Evolutionary conservation across 2,888 invertebrate species (phyloP).

Genomic region (Philonicus albiceps): DNA sequence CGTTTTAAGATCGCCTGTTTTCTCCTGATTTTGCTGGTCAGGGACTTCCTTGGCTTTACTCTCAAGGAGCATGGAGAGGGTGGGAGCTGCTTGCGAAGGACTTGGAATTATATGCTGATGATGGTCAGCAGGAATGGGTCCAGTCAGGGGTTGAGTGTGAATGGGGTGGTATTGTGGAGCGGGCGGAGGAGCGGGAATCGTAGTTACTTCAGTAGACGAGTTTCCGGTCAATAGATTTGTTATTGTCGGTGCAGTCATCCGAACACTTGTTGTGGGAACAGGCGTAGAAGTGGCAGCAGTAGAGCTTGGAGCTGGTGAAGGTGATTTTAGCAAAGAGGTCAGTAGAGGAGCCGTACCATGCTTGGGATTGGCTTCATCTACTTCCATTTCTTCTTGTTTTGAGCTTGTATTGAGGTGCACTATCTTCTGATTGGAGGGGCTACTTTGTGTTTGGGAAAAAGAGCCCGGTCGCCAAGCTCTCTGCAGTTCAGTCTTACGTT

Average conservation of each 20-base stretch:
- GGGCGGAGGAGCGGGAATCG: conserved; percentile 50
- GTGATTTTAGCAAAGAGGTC: conserved; percentile 82
- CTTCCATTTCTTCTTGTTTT: conserved; percentile 53
- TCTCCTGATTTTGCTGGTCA: not conserved
- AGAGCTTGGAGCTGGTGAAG: conserved; percentile 65
- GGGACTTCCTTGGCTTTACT: conserved; percentile 60
- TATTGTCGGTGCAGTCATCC: conserved; percentile 61
- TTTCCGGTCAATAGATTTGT: conserved; percentile 61
- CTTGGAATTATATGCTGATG: conserved; percentile 61
- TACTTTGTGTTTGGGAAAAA: conserved; percentile 36
- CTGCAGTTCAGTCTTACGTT: conserved; percentile 70
- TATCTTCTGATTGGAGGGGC: not conserved
- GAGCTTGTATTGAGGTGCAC: conserved; percentile 32
- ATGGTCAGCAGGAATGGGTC: conserved; percentile 52
- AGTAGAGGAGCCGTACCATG: conserved; percentile 76
- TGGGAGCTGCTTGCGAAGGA: conserved; percentile 76
- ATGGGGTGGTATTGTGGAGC: conserved; percentile 52
- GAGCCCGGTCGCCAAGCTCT: conserved; percentile 64
- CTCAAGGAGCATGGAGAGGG: conserved; percentile 76
- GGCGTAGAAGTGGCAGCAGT: not conserved
- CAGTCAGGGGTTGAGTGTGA: conserved; percentile 58
- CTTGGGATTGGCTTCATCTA: conserved; percentile 54
- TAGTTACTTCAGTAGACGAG: conserved; percentile 46
- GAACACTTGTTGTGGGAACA: conserved; percentile 50
- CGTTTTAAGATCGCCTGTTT: not conserved